These are phyloP conservation scores for Poeciliopsis turrubarensis DNA, from an alignment of 2,113 vertebrate genomes.

Conservation along the genomic window DNA sequence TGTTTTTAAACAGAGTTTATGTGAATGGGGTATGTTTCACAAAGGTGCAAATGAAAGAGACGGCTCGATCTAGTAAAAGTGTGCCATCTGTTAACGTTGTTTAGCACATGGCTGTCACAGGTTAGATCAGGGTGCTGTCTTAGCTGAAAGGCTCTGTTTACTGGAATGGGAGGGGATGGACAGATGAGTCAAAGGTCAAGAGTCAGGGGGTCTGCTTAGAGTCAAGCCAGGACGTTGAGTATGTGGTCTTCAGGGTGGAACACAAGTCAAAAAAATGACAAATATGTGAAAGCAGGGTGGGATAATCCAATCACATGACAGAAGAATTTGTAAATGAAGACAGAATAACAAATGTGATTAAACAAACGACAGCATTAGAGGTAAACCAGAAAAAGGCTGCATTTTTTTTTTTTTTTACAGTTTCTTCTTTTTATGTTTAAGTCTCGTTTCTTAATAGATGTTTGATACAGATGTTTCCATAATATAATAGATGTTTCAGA, in stretches of 20 bases:
- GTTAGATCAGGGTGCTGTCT: conserved; percentile 22
- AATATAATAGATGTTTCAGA: too few relatives aligned
- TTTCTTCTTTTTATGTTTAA: background rate
- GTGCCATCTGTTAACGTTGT: conserved; percentile 10
- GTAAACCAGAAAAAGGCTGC: background rate
- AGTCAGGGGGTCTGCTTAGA: conserved; percentile 33
- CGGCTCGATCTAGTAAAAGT: background rate
- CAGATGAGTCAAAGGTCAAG: conserved; percentile 35
- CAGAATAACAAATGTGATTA: background rate
- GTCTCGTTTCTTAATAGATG: background rate
- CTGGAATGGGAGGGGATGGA: conserved; percentile 19
- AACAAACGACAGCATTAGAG: background rate
- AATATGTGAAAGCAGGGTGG: conserved; percentile 5
- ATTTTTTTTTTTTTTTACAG: background rate
- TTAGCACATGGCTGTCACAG: background rate
- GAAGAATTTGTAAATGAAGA: too few relatives aligned
- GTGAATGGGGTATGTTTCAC: conserved; percentile 7
- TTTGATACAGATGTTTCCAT: too few relatives aligned
- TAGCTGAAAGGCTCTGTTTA: conserved; percentile 2
- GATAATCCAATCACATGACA: background rate
- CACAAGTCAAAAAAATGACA: conserved; percentile 21
- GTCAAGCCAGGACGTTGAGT: conserved; percentile 4
- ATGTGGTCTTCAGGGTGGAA: conserved; percentile 19
- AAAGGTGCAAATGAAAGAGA: conserved; percentile 6
- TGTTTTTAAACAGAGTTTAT: background rate